Percentiles rank a stretch among this genome's conserved stretches.
phyloP scores from a whole-genome alignment of 2,797 vertebrate genomes.

The Apodemus agrarius region DNA sequence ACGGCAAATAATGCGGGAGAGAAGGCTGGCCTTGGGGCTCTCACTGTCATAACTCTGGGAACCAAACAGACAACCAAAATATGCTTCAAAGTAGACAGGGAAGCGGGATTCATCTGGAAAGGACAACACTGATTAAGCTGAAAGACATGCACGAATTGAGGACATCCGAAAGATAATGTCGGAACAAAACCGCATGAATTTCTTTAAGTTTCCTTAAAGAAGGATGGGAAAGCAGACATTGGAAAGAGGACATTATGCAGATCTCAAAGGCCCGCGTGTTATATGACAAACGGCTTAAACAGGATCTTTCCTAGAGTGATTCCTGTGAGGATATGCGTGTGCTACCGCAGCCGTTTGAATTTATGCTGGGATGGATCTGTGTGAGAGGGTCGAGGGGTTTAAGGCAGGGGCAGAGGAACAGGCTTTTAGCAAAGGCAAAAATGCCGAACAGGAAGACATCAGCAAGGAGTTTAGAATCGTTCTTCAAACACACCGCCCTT shows the following conservation, averaged over 20 bases:
- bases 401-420: rapidly evolving
- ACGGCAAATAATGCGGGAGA: not conserved
- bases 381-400: not conserved
- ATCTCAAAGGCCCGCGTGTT: not conserved
- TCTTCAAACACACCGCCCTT: not conserved
- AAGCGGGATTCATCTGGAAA: not conserved
- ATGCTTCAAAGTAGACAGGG: not conserved
- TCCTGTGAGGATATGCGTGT: rapidly evolving
- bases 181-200: not conserved
- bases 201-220: slow-evolving; percentile 25
- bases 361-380: not conserved
- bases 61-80: not conserved
- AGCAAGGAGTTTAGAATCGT: not conserved
- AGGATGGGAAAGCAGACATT: not conserved
- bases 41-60: not conserved
- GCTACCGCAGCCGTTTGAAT: not conserved
- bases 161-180: not conserved
- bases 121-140: not conserved
- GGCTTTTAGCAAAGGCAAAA: not conserved
- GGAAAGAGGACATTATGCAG: not conserved
- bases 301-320: not conserved
- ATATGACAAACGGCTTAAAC: not conserved
- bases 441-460: not conserved
- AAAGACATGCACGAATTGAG: not conserved
- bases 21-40: not conserved